These are phyloP conservation scores for Lepidochitona cinerea DNA, from an alignment of 2,888 invertebrate genomes.

Conservation along the genomic window DNA sequence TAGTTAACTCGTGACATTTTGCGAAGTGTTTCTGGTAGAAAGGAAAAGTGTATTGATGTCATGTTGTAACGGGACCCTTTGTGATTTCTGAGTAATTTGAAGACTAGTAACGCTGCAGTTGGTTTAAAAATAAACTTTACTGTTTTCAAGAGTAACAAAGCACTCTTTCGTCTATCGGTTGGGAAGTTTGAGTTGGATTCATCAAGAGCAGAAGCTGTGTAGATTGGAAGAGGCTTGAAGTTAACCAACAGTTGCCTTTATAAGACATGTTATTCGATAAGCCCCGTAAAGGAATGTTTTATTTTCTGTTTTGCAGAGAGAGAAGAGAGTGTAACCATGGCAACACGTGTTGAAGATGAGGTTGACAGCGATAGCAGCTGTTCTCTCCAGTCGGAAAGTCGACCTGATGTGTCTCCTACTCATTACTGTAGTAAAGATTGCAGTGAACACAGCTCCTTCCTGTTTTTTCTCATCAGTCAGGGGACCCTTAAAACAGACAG, in stretches of 20 bases:
- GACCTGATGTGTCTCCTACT: slow-evolving; percentile 31
- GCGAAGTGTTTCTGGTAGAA: no score
- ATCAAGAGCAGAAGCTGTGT: no score
- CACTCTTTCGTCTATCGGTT: no score
- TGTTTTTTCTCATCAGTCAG: slow-evolving; percentile 50
- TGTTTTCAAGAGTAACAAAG: no score
- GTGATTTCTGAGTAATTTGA: no score
- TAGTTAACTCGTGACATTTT: no score
- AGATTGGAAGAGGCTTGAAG: no score
- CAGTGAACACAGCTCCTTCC: slow-evolving; percentile 45
- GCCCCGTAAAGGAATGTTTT: neutral
- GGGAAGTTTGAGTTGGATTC: no score
- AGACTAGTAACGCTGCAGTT: no score
- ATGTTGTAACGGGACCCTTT: no score
- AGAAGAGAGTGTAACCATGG: slow-evolving; percentile 6
- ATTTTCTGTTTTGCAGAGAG: slow-evolving; percentile 6
- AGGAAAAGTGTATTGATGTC: no score
- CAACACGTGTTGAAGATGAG: slow-evolving; percentile 11
- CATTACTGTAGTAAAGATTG: slow-evolving; percentile 48
- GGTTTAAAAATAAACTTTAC: no score
- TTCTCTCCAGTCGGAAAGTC: slow-evolving; percentile 25
- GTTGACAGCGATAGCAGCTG: slow-evolving; percentile 35
- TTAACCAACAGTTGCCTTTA: neutral
- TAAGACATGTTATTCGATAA: neutral
- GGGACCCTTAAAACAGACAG: slow-evolving; percentile 6